Evolutionary conservation across 2,888 invertebrate species (phyloP).

Genomic region (Himalopsyche kuldschensis): DNA sequence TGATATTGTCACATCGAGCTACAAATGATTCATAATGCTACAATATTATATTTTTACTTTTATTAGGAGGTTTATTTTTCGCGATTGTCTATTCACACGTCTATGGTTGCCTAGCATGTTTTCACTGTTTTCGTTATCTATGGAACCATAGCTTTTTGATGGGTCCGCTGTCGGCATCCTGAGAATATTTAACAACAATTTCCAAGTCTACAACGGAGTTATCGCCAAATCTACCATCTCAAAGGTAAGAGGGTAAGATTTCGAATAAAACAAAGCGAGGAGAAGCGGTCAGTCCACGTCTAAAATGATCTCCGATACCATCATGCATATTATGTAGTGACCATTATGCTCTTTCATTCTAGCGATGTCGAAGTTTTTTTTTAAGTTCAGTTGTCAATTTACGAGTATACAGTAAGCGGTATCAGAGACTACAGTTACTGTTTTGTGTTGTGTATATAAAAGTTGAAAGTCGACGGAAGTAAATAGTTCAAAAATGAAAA

Average conservation of each 20-base stretch:
- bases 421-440: slow-evolving; percentile 31
- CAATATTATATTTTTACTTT: no score
- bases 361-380: slow-evolving; percentile 27
- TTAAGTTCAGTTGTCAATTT: slow-evolving; percentile 25
- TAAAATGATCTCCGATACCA: slow-evolving; percentile 20
- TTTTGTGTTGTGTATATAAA: slow-evolving; percentile 36
- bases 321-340: slow-evolving; percentile 36
- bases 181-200: slow-evolving; percentile 30
- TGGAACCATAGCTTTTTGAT: not conserved
- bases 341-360: slow-evolving; percentile 35
- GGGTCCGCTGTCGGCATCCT: slow-evolving; percentile 23
- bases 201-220: slow-evolving; percentile 27
- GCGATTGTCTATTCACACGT: no score
- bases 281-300: slow-evolving; percentile 26
- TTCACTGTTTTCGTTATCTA: not conserved
- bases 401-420: slow-evolving; percentile 31
- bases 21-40: no score
- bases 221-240: slow-evolving; percentile 35
- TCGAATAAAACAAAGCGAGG: slow-evolving; percentile 29
- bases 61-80: no score
- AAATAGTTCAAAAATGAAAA: slow-evolving; percentile 51
- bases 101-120: not conserved
- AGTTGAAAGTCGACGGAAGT: slow-evolving; percentile 29
- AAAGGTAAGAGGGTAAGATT: slow-evolving; percentile 36
- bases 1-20: no score